Percentiles rank a stretch among this genome's conserved stretches.
Conservation (phyloP, 2,888 invertebrate species). For the Notodonta dromedarius region DNA sequence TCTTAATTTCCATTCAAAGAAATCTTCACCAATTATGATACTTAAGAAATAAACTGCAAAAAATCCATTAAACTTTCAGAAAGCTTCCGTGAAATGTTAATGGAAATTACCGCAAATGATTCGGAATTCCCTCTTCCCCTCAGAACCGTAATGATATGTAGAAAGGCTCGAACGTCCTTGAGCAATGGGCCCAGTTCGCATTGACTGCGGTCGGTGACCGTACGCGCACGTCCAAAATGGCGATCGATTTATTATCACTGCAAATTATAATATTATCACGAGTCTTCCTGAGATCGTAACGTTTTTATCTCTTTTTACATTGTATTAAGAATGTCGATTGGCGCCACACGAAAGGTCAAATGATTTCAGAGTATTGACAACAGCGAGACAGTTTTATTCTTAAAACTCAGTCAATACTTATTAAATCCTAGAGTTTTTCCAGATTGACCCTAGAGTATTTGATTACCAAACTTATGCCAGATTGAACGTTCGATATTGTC, state of each 20-base stretch:
- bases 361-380: neutral
- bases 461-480: too few relatives aligned
- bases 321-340: neutral
- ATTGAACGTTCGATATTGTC: too few relatives aligned
- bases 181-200: neutral
- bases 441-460: too few relatives aligned
- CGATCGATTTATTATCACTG: neutral
- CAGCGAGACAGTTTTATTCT: neutral
- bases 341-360: neutral
- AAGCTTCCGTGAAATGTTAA: neutral
- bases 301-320: neutral
- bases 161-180: conserved; percentile 4
- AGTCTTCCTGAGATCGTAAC: conserved; percentile 6
- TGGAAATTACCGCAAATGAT: neutral
- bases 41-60: neutral
- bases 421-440: too few relatives aligned
- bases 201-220: conserved; percentile 5
- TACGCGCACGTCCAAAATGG: conserved; percentile 7
- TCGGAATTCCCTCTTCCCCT: neutral
- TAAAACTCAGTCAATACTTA: too few relatives aligned
- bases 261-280: neutral
- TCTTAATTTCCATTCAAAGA: neutral
- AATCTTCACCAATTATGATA: neutral
- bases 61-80: neutral
- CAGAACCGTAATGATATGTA: conserved; percentile 5